Conservation (phyloP, 2,888 invertebrate genomes). For the Synergus japonicus region DNA sequence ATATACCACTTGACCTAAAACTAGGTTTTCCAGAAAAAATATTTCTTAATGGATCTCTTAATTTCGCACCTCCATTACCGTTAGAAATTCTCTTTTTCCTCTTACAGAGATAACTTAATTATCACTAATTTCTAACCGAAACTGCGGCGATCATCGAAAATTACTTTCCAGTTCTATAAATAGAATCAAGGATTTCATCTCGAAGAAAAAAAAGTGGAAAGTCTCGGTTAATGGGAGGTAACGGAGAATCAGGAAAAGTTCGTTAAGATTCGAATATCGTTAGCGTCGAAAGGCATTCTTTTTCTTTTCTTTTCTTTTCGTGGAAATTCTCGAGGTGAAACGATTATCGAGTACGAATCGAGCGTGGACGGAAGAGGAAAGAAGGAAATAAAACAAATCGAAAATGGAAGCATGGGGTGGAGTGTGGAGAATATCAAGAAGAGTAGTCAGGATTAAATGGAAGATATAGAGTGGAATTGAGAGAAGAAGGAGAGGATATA, state of each 20-base stretch:
- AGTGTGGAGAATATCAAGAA: constrained; percentile 13
- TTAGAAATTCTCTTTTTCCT: background rate
- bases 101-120: background rate
- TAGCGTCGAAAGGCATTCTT: constrained; percentile 26
- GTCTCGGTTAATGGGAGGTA: constrained; percentile 38
- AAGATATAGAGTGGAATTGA: constrained; percentile 27
- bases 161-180: constrained; percentile 28
- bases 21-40: too few species aligned
- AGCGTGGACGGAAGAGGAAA: background rate
- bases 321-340: constrained; percentile 40
- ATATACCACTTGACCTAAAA: too few species aligned
- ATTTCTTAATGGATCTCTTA: too few species aligned
- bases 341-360: constrained; percentile 42
- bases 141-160: constrained; percentile 24
- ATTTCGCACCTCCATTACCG: background rate
- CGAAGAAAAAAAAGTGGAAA: constrained; percentile 4
- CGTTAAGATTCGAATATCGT: constrained; percentile 51
- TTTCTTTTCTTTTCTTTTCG: background rate
- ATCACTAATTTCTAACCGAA: constrained; percentile 21
- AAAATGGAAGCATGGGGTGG: constrained; percentile 11
- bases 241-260: constrained; percentile 42
- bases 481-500: background rate
- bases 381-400: constrained; percentile 29
- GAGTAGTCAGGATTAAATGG: constrained; percentile 38
- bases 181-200: constrained; percentile 30